These are phyloP conservation scores for Coleophora flavipennella DNA, from an alignment of 2,888 invertebrate genomes.

Conservation along the genomic window DNA sequence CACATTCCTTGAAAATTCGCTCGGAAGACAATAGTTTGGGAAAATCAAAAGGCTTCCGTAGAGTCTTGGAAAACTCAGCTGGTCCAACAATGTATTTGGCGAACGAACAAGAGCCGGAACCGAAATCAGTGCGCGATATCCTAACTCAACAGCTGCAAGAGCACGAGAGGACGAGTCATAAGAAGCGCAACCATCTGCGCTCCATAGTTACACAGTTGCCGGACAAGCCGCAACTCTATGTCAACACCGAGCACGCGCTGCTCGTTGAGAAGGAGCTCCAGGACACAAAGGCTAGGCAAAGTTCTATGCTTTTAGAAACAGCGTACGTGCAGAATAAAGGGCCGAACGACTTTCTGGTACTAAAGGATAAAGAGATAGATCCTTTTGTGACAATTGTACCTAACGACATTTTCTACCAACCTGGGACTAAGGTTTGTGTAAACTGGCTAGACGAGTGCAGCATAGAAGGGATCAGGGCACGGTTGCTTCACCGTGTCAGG, in stretches of 20 bases:
- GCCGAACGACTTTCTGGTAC: conserved; percentile 42
- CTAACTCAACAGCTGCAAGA: too few relatives aligned
- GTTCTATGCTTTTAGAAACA: conserved; percentile 30
- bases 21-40: neutral
- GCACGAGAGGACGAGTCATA: too few relatives aligned
- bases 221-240: neutral
- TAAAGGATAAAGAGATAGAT: conserved; percentile 26
- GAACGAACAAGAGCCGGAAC: too few relatives aligned
- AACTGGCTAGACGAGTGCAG: conserved; percentile 59
- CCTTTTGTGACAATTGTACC: conserved; percentile 46
- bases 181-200: too few relatives aligned
- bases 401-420: conserved; percentile 42
- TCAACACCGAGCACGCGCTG: neutral
- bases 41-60: neutral
- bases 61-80: neutral
- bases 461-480: conserved; percentile 34
- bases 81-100: too few relatives aligned
- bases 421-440: conserved; percentile 44
- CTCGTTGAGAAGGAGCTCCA: conserved; percentile 34
- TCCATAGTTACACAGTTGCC: too few relatives aligned
- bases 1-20: neutral
- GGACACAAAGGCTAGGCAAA: conserved; percentile 17
- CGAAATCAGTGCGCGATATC: too few relatives aligned
- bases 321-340: conserved; percentile 38
- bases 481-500: conserved; percentile 19